phyloP scores from a whole-genome alignment of 1,140 invertebrate genomes.

The Drosophila watanabei region DNA sequence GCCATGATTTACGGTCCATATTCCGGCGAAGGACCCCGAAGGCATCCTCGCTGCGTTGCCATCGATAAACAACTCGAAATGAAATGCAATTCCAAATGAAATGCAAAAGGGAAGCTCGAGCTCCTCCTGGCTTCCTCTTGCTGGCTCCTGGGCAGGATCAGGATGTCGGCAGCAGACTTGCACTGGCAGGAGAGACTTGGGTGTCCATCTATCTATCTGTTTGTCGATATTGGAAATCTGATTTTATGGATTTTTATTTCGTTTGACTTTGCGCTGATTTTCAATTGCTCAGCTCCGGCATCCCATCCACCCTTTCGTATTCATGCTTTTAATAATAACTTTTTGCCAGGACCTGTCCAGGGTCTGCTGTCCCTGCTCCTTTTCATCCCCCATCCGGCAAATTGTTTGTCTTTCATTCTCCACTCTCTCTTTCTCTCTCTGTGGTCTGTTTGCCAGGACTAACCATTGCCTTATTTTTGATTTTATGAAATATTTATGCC shows the following conservation, averaged over 20 bases:
- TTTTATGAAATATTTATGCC: conserved; percentile 75
- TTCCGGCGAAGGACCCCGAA: conserved; percentile 19
- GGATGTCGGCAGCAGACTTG: conserved; percentile 20
- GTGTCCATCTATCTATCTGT: conserved; percentile 54
- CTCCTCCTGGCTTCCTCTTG: conserved; percentile 11
- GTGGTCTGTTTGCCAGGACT: conserved; percentile 1
- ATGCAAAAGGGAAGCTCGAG: conserved; percentile 43
- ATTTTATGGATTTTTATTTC: conserved; percentile 83
- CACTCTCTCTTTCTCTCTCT: conserved; percentile 13
- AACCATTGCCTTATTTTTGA: conserved; percentile 37
- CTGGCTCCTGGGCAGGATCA: conserved; percentile 26
- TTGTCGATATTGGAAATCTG: conserved; percentile 79
- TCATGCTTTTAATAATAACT: conserved; percentile 69
- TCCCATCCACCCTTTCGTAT: conserved; percentile 11
- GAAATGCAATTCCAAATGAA: conserved; percentile 72
- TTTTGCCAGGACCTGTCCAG: conserved; percentile 25
- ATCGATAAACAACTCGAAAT: conserved; percentile 79
- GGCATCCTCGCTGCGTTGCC: conserved; percentile 33
- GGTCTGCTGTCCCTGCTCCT: background rate
- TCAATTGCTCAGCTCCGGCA: conserved; percentile 57
- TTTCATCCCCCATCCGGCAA: conserved; percentile 21
- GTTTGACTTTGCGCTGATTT: conserved; percentile 80
- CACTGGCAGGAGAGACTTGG: conserved; percentile 46
- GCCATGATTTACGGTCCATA: conserved; percentile 65
- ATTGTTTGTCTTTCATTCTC: conserved; percentile 68